Base-by-base conservation (phyloP, 2,888 invertebrate species). In the Maniola hyperantus region DNA sequence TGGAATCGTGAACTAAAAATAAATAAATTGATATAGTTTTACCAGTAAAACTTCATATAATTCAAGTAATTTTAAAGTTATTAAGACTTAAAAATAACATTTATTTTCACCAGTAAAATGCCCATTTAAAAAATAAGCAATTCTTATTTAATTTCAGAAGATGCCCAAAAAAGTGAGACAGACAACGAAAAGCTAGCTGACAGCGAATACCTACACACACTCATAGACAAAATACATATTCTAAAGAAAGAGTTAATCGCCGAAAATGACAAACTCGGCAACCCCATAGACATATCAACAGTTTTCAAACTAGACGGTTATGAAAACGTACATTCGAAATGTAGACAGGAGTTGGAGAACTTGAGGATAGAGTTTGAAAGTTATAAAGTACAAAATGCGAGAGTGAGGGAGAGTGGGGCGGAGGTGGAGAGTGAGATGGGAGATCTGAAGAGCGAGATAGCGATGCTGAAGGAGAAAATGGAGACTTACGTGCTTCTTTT, bases 311-410 rank as follows among this genome's bases (percentile, higher is more conserved):
- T 87, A 1, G 87, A 89, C 48, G 85, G 83, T 0, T 88, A 87
- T 59, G 87, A 89, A 36, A 84, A 89, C 57, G 67, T 87, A 20
- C 95, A 95, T 74, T 76, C 80, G 0, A 93, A 91, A 65, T 96
- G 96, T 76, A 93, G 93, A 75, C 94, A 95, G 65, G 95, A 96
- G 72, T 92, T 94, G 58, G 94, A 94, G 15, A 88, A 82, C 39
- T 79, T 96, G 20, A 94, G 93, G 73, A 89, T 93, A 51, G 95
- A 97, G 75, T 95, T 95, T 77, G 96, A 97, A 72, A 83, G 90
- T 50, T 95, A 94, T 73, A 72, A 71, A 53, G 18, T 59, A 15
- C 61, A 67, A 39, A 72, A 66, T 15, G 57, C 48, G 10, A 83
- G 79, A 73, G 71, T 74, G 2, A 84, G 80, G 18, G 81, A 74